These are phyloP conservation scores for Amiota minor DNA, from an alignment of 2,888 invertebrate genomes.

Conservation along the genomic window DNA sequence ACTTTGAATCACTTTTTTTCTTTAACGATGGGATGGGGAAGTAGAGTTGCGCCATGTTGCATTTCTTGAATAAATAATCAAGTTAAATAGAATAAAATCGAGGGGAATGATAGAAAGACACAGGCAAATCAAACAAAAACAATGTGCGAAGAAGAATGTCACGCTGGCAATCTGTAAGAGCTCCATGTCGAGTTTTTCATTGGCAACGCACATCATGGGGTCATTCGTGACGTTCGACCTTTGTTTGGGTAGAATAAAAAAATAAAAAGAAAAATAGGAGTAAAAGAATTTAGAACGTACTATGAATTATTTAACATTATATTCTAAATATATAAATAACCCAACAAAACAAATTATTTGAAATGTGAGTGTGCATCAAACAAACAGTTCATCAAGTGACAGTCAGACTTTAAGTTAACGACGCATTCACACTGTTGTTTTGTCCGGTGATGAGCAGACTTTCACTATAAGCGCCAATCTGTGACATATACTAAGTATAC, in stretches of 20 bases:
- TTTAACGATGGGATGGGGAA: too few relatives aligned
- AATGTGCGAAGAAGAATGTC: slow-evolving; percentile 48
- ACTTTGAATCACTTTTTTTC: too few relatives aligned
- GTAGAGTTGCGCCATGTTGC: background rate
- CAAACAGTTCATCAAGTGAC: background rate
- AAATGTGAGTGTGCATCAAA: too few relatives aligned
- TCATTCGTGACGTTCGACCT: too few relatives aligned
- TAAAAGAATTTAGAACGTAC: slow-evolving; percentile 20
- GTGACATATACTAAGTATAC: background rate
- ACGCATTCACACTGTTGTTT: background rate
- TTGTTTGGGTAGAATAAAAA: too few relatives aligned
- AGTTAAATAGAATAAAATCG: background rate
- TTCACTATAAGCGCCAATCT: background rate
- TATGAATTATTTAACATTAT: slow-evolving; percentile 56
- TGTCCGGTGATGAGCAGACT: background rate
- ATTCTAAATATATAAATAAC: background rate
- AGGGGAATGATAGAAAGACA: background rate
- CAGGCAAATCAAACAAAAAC: slow-evolving; percentile 11
- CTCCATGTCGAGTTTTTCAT: slow-evolving; percentile 33
- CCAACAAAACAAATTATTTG: too few relatives aligned
- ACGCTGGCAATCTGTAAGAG: slow-evolving; percentile 48
- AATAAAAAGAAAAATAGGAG: too few relatives aligned
- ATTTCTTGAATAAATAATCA: slow-evolving; percentile 4
- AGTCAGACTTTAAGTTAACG: background rate
- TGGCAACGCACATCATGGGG: background rate